Base-by-base conservation (phyloP, 2,888 invertebrate species). In the Melieria omissa region DNA sequence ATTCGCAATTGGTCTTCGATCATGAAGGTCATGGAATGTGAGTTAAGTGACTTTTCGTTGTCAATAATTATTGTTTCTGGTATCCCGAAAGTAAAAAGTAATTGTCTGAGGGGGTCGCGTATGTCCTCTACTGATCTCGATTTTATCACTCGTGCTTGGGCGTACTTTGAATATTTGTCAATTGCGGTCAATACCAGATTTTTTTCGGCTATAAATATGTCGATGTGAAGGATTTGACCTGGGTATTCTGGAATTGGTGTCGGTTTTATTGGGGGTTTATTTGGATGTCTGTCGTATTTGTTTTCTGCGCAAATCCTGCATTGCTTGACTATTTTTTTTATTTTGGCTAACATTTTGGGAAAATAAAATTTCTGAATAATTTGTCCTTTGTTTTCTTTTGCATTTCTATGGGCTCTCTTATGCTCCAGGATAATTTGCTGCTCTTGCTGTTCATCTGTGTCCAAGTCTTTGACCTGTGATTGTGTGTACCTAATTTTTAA, bases 41-140 rank as follows among this genome's bases (percentile, higher is more conserved):
- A 70, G 16, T 58, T 70, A 10, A 65, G 16, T 1, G 65, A 4
- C 42, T 65, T 49, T 65, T 65, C 61, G 47, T 71, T 71, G n/a
- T 71, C 70, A 41, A 65, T 10, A 14, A 65, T 46, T n/a, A 63
- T 63, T 16, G 16, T 16, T 16, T 16, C 16, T 1, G 16, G 16
- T 16, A 16, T 16, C 16, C 16, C 16, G 16, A 16, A 16, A 1
- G 16, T 16, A 16, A 16, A 16, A 16, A 16, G 16, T 16, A 16
- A 16, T 16, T 16, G 16, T 16, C 16, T 16, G 16, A 16, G 16
- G 16, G 16, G 16, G 16, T 16, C 16, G 16, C 16, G 16, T 16
- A 16, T 16, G 16, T 16, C 16, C 16, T 16, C 16, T 2, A 16
- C 16, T 2, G 16, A 16, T 16, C 16, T 16, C 16, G 16, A 16